Percentiles rank a stretch among this genome's conserved stretches.
These are phyloP conservation scores for Dipus sagitta DNA, from an alignment of 2,797 vertebrate species.

Conservation along the genomic window DNA sequence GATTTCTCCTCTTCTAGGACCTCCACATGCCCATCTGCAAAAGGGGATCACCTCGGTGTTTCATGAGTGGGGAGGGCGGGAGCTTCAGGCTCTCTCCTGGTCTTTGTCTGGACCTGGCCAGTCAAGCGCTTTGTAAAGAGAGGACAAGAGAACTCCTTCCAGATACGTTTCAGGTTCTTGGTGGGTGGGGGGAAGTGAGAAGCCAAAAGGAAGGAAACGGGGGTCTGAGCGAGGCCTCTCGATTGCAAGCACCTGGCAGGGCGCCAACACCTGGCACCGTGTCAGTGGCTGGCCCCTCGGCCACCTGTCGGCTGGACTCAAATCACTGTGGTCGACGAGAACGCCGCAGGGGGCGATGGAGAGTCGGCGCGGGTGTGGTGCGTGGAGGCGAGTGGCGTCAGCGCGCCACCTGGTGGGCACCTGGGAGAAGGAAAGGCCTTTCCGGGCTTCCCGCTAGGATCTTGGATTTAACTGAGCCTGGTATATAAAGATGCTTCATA, in stretches of 20 bases:
- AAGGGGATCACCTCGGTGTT: neutral
- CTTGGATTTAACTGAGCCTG: too few species aligned
- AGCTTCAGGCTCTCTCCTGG: neutral
- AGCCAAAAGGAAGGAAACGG: neutral
- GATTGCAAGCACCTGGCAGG: slow-evolving; percentile 29
- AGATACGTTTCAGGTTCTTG: neutral
- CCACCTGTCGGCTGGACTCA: slow-evolving; percentile 69
- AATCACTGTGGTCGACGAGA: slow-evolving; percentile 5
- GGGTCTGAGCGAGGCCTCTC: neutral
- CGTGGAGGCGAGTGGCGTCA: neutral
- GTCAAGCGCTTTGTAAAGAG: slow-evolving; percentile 30
- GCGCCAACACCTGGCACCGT: slow-evolving; percentile 60
- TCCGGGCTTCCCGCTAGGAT: neutral
- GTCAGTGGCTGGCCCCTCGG: slow-evolving; percentile 21
- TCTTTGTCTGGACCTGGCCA: neutral
- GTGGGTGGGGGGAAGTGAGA: neutral
- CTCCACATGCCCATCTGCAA: neutral
- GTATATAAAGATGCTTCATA: too few species aligned
- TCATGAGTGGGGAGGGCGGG: neutral
- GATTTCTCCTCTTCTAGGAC: neutral
- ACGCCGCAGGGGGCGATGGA: slow-evolving; percentile 48
- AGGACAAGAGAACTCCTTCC: neutral
- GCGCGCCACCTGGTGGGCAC: slow-evolving; percentile 72
- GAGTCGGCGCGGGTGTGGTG: slow-evolving; percentile 52
- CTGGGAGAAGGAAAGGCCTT: neutral